These are phyloP conservation scores for Bothrops jararaca DNA, from an alignment of 2,113 vertebrate species.

Conservation along the genomic window DNA sequence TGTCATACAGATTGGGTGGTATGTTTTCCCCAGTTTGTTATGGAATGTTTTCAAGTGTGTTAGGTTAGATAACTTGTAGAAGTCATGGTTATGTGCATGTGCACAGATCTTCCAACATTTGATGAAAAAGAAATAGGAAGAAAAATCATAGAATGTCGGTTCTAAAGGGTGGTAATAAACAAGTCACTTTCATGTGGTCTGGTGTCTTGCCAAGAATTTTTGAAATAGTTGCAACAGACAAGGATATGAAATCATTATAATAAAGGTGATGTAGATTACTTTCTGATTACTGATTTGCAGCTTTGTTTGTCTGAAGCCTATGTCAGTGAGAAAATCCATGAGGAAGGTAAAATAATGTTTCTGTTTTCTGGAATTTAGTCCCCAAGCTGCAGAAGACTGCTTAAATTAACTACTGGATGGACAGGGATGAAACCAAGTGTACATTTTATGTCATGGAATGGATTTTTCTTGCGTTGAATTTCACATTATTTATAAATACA, in stretches of 20 bases:
- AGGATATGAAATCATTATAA: not conserved
- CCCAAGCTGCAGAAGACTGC: not conserved
- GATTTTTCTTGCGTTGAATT: not conserved
- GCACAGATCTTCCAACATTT: not conserved
- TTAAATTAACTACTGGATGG: not conserved
- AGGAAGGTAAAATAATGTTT: not conserved
- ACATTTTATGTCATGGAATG: not conserved
- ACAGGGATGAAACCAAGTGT: not conserved
- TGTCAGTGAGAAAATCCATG: not conserved
- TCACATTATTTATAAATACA: not conserved
- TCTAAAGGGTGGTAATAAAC: not conserved
- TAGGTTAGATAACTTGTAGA: not conserved
- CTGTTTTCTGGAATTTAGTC: not conserved
- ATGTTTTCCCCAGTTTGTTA: not conserved
- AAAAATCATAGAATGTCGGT: not conserved
- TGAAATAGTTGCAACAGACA: not conserved
- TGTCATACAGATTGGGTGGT: not conserved
- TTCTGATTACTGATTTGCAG: not conserved
- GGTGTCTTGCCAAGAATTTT: not conserved
- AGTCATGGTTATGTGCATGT: not conserved
- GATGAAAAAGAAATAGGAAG: not conserved
- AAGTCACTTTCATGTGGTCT: not conserved
- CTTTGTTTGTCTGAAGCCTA: not conserved
- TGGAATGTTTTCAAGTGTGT: slow-evolving; percentile 11
- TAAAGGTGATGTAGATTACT: not conserved